These are phyloP conservation scores for Drosophila vallismaia DNA, from an alignment of 2,888 invertebrate species.

Conservation along the genomic window DNA sequence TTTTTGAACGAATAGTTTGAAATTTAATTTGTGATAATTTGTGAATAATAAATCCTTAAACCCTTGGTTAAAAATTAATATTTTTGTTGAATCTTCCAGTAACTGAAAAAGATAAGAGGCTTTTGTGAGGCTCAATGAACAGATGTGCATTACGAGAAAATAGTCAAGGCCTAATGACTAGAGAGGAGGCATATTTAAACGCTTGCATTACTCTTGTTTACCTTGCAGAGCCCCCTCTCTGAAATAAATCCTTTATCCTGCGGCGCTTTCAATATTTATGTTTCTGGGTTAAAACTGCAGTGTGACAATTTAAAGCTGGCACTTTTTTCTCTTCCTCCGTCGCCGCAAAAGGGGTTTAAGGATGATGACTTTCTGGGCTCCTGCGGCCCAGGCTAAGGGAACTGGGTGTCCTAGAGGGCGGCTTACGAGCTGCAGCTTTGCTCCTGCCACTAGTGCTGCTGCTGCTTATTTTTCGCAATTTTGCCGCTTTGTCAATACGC, in stretches of 20 bases:
- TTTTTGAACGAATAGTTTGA: too few relatives aligned
- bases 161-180: neutral
- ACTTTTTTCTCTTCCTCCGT: neutral
- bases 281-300: slow-evolving; percentile 72
- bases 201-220: neutral
- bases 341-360: slow-evolving; percentile 23
- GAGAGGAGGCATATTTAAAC: neutral
- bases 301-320: slow-evolving; percentile 55
- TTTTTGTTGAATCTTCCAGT: neutral
- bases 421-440: slow-evolving; percentile 7
- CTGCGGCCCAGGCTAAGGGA: slow-evolving; percentile 33
- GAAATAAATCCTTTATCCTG: neutral
- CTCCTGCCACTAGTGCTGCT: neutral
- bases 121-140: neutral
- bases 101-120: neutral
- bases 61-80: too few relatives aligned
- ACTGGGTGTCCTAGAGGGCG: slow-evolving; percentile 8
- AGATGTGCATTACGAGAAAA: neutral
- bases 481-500: slow-evolving; percentile 60
- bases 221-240: neutral
- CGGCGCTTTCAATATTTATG: slow-evolving; percentile 66
- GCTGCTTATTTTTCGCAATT: slow-evolving; percentile 42
- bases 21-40: too few relatives aligned
- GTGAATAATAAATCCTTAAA: too few relatives aligned
- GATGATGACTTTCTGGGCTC: slow-evolving; percentile 24